Evolutionary conservation across 2,113 vertebrate genomes (phyloP), one percentile per base, ranked within the genome.

Genomic region (Potamarius usumacintae): DNA sequence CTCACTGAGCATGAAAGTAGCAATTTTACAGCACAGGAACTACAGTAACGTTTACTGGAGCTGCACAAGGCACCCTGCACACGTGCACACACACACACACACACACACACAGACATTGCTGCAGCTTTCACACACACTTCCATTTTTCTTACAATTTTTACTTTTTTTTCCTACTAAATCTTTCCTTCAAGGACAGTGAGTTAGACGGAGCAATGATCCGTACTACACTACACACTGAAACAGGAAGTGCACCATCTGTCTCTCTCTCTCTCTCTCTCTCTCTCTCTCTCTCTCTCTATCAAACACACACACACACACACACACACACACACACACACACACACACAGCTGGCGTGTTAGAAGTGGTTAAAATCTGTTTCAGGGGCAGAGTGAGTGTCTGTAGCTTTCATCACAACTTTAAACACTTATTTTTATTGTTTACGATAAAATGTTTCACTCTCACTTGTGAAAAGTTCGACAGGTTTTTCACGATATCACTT

Each of bases 11-110:
- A 94, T 96, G 96, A 96, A 97, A 97, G 96, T 94, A 94, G 95
- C 94, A 95, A 97, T 96, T 97, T 97, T 95, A 95, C 95, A 96
- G 95, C 95, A 96, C 94, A 96, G 93, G 95, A 96, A 94, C 94
- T 96, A 95, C 96, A 95, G 95, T 95, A 96, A 96, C 95, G 93
- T 95, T 96, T 94, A 94, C 95, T 92, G 90, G 92, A 91, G 94
- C 94, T 92, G 95, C 91, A 93, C 27, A 2, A 22, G 27, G 57
- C 18, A 10, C 78, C n/a, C n/a, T 30, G 12, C 53, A 15, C 50
- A n/a, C 22, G 8, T 11, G 27, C 76, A 53, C 76, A 78, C 50
- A 78, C 76, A 53, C 76, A 55, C 74, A 53, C 74, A 78, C 74
- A 53, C 72, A 76, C 72, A 76, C 42, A 42, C 17, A 72, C 17